A percentile compares a stretch with the other conserved stretches of the same genome.
phyloP scores from a whole-genome alignment of 1,140 invertebrate species.

The Scaptomyza pallida region DNA sequence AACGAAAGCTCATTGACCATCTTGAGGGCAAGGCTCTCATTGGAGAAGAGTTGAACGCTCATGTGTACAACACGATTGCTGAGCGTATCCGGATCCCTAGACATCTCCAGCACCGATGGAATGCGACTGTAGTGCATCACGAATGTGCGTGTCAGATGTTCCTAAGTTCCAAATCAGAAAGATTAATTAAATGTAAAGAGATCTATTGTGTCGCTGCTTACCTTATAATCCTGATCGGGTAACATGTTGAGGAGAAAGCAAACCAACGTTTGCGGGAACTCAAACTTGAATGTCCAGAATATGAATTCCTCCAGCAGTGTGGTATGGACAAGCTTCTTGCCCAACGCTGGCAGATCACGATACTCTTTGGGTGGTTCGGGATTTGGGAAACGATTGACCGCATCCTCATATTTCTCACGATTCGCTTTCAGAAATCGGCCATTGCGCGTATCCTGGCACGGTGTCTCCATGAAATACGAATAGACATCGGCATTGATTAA shows the following conservation, averaged over 20 bases:
- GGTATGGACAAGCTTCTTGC: slow-evolving; percentile 91
- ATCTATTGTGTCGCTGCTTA: too few species aligned
- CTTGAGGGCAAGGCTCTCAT: slow-evolving; percentile 93
- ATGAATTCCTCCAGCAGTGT: slow-evolving; percentile 97
- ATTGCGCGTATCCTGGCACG: slow-evolving; percentile 87
- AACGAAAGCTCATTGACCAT: slow-evolving; percentile 96
- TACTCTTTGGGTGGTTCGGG: slow-evolving; percentile 92
- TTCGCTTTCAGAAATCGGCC: slow-evolving; percentile 90
- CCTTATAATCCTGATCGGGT: slow-evolving; percentile 97
- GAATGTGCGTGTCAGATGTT: slow-evolving; percentile 96
- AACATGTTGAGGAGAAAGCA: slow-evolving; percentile 98
- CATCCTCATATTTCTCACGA: slow-evolving; percentile 91
- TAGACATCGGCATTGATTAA: slow-evolving; percentile 93
- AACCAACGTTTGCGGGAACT: slow-evolving; percentile 98
- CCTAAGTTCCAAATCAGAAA: slow-evolving; percentile 85
- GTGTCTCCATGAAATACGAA: slow-evolving; percentile 86
- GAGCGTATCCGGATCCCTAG: slow-evolving; percentile 93
- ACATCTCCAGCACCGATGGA: slow-evolving; percentile 94
- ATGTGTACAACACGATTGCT: slow-evolving; percentile 98
- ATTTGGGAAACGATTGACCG: slow-evolving; percentile 90
- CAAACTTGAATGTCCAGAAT: slow-evolving; percentile 98
- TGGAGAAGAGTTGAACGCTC: slow-evolving; percentile 97
- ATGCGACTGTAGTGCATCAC: slow-evolving; percentile 98
- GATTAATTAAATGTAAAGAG: not conserved
- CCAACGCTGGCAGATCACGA: slow-evolving; percentile 91